phyloP scores from a whole-genome alignment of 2,797 vertebrate species.

The Cygnus olor region DNA sequence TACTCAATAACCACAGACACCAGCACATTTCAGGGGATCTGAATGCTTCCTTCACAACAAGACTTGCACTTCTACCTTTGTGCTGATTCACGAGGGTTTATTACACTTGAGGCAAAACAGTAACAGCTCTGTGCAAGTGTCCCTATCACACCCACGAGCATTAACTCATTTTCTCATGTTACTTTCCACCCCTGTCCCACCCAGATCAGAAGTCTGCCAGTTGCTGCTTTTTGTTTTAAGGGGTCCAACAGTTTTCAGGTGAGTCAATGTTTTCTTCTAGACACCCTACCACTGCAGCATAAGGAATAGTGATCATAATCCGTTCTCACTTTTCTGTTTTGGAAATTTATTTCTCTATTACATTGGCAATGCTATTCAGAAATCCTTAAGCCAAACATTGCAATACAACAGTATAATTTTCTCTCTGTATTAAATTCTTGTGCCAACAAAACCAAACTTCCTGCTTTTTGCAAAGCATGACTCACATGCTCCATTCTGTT shows the following conservation, averaged over 20 bases:
- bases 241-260: neutral
- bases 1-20: neutral
- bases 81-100: neutral
- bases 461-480: conserved; percentile 57
- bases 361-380: neutral
- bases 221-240: neutral
- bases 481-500: conserved; percentile 52
- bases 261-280: neutral
- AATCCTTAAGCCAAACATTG: neutral
- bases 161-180: neutral
- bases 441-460: conserved; percentile 50
- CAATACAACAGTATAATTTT: neutral
- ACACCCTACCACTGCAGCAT: neutral
- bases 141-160: neutral
- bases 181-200: neutral
- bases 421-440: conserved; percentile 21
- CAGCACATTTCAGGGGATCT: neutral
- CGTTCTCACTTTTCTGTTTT: neutral
- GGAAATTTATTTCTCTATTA: neutral
- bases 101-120: neutral
- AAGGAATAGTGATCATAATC: neutral
- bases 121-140: neutral
- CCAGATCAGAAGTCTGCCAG: neutral
- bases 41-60: too few relatives aligned
- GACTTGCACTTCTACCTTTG: neutral